phyloP scores from a whole-genome alignment of 2,797 vertebrate species.

The Galago senegalensis region DNA sequence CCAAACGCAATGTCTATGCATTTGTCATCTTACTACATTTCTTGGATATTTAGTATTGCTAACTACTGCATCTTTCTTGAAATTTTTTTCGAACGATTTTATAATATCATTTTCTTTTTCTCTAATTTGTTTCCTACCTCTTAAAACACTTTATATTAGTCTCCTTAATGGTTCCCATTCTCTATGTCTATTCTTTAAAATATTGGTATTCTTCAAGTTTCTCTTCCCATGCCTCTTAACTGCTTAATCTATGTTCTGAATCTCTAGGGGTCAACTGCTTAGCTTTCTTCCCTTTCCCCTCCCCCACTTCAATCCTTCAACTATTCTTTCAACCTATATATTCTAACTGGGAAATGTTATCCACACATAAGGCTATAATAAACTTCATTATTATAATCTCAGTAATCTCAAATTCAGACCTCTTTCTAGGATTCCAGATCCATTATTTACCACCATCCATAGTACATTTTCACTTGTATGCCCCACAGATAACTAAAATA shows the following conservation, averaged over 20 bases:
- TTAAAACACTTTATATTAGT: neutral
- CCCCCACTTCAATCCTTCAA: neutral
- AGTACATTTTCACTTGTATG: neutral
- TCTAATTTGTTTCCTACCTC: neutral
- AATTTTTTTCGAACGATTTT: neutral
- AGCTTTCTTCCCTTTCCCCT: neutral
- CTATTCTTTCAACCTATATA: neutral
- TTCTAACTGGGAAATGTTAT: slow-evolving; percentile 13
- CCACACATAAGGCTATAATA: slow-evolving; percentile 27
- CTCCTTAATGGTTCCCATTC: neutral
- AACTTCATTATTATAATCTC: neutral
- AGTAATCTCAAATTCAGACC: neutral
- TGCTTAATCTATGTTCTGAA: neutral
- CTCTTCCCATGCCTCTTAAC: neutral
- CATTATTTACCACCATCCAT: neutral
- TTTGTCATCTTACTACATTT: neutral
- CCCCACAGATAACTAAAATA: slow-evolving; percentile 47
- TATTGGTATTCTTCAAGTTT: neutral
- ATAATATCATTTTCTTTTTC: neutral
- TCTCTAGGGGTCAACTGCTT: neutral
- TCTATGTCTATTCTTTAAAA: neutral
- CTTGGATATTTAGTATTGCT: neutral
- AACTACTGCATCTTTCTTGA: neutral
- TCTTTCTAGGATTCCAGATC: neutral
- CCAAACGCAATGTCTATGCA: neutral